Conservation (phyloP, 2,797 vertebrate species). For the Pseudocheirus occidentalis region DNA sequence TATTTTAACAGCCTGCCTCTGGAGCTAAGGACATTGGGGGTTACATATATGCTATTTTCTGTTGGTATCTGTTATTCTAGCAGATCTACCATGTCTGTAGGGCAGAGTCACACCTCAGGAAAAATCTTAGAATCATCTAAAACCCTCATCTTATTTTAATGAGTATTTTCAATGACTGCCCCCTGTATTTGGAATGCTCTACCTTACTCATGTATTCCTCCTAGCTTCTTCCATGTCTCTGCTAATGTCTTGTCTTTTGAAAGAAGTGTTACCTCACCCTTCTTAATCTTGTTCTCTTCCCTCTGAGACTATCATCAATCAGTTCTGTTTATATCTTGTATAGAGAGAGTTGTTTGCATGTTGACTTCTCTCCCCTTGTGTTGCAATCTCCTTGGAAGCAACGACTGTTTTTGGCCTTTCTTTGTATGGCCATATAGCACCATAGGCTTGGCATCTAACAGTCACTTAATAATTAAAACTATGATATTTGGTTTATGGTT, state of each 20-base stretch:
- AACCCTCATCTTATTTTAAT: background rate
- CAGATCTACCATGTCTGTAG: background rate
- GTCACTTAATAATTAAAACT: background rate
- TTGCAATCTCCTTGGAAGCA: background rate
- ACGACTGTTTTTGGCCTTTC: background rate
- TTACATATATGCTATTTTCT: background rate
- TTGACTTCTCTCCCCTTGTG: background rate
- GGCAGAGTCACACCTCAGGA: background rate
- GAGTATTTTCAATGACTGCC: background rate
- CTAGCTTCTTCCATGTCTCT: background rate
- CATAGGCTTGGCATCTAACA: background rate
- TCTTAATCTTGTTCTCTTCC: background rate
- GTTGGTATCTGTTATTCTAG: background rate
- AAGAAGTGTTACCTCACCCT: background rate
- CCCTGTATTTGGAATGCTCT: background rate
- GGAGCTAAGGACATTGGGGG: background rate
- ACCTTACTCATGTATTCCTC: background rate
- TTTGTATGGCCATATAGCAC: background rate
- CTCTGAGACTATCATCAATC: background rate
- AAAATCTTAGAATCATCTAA: background rate
- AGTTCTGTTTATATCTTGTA: background rate
- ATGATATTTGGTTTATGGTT: background rate
- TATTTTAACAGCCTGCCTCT: background rate
- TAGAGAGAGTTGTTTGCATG: background rate
- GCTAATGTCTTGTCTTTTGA: background rate